Conservation (phyloP, 2,888 invertebrate genomes). For the Unio pictorum region DNA sequence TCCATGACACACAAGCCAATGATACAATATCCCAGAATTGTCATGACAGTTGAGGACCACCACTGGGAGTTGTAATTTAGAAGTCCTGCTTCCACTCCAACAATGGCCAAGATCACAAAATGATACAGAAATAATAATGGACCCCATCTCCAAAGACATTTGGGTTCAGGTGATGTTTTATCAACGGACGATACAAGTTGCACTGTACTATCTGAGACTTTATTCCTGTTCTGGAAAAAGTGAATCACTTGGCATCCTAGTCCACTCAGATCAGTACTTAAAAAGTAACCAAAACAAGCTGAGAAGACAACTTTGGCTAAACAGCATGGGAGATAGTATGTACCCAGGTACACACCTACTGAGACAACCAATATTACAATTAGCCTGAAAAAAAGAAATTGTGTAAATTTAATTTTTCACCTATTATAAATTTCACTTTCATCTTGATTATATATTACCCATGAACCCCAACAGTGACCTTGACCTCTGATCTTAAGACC, state of each 20-base stretch:
- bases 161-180: slow-evolving; percentile 14
- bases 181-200: slow-evolving; percentile 11
- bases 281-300: slow-evolving; percentile 60
- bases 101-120: slow-evolving; percentile 49
- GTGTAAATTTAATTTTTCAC: too few relatives aligned
- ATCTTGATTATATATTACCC: too few relatives aligned
- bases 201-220: slow-evolving; percentile 35
- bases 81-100: slow-evolving; percentile 51
- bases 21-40: slow-evolving; percentile 55
- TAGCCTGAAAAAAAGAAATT: slow-evolving; percentile 47
- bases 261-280: slow-evolving; percentile 62
- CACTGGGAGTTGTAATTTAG: slow-evolving; percentile 46
- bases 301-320: slow-evolving; percentile 56
- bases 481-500: too few relatives aligned
- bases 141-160: slow-evolving; percentile 63
- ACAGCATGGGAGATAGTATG: slow-evolving; percentile 52
- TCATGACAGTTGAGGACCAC: slow-evolving; percentile 34
- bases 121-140: slow-evolving; percentile 59
- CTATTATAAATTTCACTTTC: too few relatives aligned
- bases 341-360: slow-evolving; percentile 52
- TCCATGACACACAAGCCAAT: slow-evolving; percentile 61
- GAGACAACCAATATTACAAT: slow-evolving; percentile 53
- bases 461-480: too few relatives aligned
- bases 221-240: slow-evolving; percentile 38
- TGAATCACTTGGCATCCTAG: slow-evolving; percentile 51